Evolutionary conservation across 2,797 vertebrate genomes (phyloP), one percentile per base, ranked within the genome.

Genomic region (Coreius guichenoti): DNA sequence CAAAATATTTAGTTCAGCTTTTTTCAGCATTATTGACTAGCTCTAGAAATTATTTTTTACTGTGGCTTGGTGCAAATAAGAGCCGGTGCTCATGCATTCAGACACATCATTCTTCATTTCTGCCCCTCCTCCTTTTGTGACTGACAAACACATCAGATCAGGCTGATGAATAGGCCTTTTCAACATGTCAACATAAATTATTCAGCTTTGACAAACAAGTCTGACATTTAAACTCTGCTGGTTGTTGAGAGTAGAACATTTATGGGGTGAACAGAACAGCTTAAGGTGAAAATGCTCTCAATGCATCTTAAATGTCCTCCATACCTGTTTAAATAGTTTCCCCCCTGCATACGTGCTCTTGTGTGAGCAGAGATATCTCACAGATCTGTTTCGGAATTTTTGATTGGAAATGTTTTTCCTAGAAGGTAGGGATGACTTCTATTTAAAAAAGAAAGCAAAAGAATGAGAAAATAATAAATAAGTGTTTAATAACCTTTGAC

Each of bases 121-220:
- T 36, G 43, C 29, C 31, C 74, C 75, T 81, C 85, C 61, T 54
- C 31, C 31, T 75, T 26, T 39, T 81, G 69, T 72, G 58, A 49
- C 88, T 74, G 39, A 88, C 88, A 93, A 90, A 92, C 86, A 82
- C 87, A 80, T 84, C 85, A 88, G 87, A 92, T 91, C 89, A 87
- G 89, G 88, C 85, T 49, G 58, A 86, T 86, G 91, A 93, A 94
- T 93, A 91, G 87, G 90, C 82, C 90, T 94, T 93, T 94, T 93
- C 92, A 94, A 92, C 90, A 80, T 94, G 95, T 94, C 91, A 93
- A 90, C 94, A 95, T 95, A 92, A 94, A 95, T 95, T 94, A 95
- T 94, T 95, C 91, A 94, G 90, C 77, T 89, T 89, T 88, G 93
- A 94, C 92, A 93, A 94, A 95, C 92, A 93, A 92, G 92, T 89